phyloP scores from a whole-genome alignment of 2,888 invertebrate species.

The Pristionchus arcanus region DNA sequence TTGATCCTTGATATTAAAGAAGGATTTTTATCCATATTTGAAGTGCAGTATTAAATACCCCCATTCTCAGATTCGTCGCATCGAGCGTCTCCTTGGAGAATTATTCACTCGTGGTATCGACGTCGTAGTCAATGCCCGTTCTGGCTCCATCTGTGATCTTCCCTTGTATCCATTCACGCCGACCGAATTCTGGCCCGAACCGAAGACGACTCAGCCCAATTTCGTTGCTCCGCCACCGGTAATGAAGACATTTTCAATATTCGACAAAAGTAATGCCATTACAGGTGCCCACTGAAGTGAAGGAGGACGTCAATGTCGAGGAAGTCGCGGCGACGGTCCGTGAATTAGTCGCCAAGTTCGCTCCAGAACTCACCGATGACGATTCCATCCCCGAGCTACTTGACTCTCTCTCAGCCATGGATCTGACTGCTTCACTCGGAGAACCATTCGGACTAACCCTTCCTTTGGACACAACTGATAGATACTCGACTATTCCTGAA shows the following conservation, averaged over 20 bases:
- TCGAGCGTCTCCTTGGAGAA: conserved; percentile 60
- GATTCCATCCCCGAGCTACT: conserved; percentile 59
- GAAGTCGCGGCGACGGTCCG: conserved; percentile 46
- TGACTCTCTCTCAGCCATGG: conserved; percentile 65
- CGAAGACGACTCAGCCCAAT: neutral
- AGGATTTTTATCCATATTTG: too few relatives aligned
- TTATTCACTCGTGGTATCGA: conserved; percentile 63
- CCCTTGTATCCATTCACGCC: conserved; percentile 66
- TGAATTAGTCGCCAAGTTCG: conserved; percentile 60
- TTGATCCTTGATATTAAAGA: too few relatives aligned
- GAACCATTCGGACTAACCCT: conserved; percentile 61
- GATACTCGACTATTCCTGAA: conserved; percentile 57
- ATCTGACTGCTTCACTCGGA: conserved; percentile 65
- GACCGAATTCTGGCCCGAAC: conserved; percentile 66
- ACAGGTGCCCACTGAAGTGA: neutral
- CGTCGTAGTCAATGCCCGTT: conserved; percentile 55
- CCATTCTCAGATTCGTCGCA: conserved; percentile 57
- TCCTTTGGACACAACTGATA: conserved; percentile 65
- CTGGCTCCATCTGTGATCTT: conserved; percentile 62
- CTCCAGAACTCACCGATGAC: conserved; percentile 60
- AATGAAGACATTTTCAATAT: neutral
- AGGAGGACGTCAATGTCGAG: conserved; percentile 6
- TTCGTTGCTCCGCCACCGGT: neutral
- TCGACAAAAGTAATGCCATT: neutral
- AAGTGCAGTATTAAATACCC: conserved; percentile 52